Evolutionary conservation across 2,888 invertebrate species (phyloP).

Genomic region (Lumbricus terrestris): DNA sequence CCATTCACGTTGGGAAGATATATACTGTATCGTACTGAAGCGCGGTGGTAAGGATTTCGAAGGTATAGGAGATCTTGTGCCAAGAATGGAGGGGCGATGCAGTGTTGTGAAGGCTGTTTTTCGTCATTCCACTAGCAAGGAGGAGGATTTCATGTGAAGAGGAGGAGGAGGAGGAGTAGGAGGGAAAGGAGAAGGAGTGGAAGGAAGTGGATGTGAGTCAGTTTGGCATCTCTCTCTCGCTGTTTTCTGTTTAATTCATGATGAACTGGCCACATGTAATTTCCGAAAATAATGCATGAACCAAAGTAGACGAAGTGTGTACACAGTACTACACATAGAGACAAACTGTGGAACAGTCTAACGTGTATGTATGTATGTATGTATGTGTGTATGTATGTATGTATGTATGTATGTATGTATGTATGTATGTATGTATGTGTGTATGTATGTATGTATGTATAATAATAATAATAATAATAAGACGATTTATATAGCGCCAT

Average conservation of each 20-base stretch:
- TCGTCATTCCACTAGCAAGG: not conserved
- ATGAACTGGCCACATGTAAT: not conserved
- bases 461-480: no score
- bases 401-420: no score
- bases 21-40: not conserved
- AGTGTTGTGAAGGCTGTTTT: not conserved
- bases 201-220: not conserved
- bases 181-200: not conserved
- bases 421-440: no score
- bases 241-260: not conserved
- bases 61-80: no score
- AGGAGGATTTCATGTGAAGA: not conserved
- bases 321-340: no score
- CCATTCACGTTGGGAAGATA: not conserved
- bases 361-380: no score
- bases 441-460: no score
- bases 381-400: no score
- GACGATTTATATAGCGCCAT: no score
- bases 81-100: not conserved
- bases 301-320: not conserved
- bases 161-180: not conserved
- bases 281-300: not conserved
- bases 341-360: no score
- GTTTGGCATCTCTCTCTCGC: not conserved
- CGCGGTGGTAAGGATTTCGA: not conserved